Percentiles rank a stretch among this genome's conserved stretches.
phyloP scores from a whole-genome alignment of 2,797 vertebrate species.

The Gadopsis bispinosus region DNA sequence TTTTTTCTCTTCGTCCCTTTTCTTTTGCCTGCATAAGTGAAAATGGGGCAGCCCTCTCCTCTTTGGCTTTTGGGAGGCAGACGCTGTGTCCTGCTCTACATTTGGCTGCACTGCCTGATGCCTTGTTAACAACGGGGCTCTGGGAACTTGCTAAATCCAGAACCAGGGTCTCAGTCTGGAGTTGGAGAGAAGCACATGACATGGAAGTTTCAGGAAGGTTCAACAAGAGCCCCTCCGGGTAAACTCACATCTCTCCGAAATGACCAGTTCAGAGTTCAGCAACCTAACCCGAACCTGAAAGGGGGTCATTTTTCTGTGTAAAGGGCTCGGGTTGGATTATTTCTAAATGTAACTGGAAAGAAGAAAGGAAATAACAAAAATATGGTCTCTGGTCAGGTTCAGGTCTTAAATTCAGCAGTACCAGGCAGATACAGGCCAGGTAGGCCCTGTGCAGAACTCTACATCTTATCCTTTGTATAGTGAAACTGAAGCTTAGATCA shows the following conservation, averaged over 20 bases:
- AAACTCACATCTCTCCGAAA: neutral
- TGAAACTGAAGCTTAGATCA: neutral
- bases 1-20: neutral
- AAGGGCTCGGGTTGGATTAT: neutral
- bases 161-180: conserved; percentile 9
- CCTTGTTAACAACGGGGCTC: conserved; percentile 53
- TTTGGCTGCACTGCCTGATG: conserved; percentile 40
- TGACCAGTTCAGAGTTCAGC: neutral
- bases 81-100: conserved; percentile 64
- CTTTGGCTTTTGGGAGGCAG: conserved; percentile 46
- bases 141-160: conserved; percentile 47
- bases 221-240: conserved; percentile 10
- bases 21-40: conserved; percentile 38
- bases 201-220: conserved; percentile 25
- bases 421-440: neutral
- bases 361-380: neutral
- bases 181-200: conserved; percentile 6
- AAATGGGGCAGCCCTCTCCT: conserved; percentile 67
- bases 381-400: neutral
- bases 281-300: neutral
- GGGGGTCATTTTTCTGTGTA: neutral
- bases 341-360: neutral
- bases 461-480: neutral
- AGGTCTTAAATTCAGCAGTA: neutral
- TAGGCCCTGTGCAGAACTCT: too few species aligned